These are phyloP conservation scores for Drepanosiphum platanoidis DNA, from an alignment of 2,888 invertebrate species.

Conservation along the genomic window DNA sequence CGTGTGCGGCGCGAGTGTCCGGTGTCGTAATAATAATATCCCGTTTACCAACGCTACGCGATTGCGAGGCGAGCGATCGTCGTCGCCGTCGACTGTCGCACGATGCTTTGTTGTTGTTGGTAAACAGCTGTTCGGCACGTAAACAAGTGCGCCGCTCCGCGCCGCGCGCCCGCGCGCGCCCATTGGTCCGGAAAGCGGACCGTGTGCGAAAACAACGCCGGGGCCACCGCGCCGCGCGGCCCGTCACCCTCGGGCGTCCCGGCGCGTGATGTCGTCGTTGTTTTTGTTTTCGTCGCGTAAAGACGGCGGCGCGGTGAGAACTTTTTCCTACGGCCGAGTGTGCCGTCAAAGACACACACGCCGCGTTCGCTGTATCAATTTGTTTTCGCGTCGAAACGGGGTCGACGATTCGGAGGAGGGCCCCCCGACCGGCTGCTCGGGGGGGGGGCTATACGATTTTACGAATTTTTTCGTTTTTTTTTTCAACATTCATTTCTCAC, in stretches of 20 bases:
- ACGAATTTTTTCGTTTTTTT: too few species aligned
- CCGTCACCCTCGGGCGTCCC: too few species aligned
- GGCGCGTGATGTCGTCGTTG: neutral
- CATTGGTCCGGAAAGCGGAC: neutral
- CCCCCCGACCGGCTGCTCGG: too few species aligned
- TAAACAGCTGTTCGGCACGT: slow-evolving; percentile 53
- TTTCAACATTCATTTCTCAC: too few species aligned
- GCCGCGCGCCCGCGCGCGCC: neutral
- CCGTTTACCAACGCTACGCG: too few species aligned
- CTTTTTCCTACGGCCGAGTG: neutral
- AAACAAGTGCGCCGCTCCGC: slow-evolving; percentile 51
- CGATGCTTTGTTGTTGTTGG: slow-evolving; percentile 55
- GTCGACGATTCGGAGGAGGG: too few species aligned
- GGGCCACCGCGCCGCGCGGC: neutral
- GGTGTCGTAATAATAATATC: too few species aligned
- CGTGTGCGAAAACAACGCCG: neutral
- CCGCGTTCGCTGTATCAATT: too few species aligned
- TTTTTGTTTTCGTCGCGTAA: neutral
- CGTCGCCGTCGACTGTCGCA: slow-evolving; percentile 22
- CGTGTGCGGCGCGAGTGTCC: neutral
- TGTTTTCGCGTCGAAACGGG: too few species aligned
- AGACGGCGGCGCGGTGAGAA: neutral
- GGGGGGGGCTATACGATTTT: too few species aligned
- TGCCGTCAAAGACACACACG: too few species aligned
- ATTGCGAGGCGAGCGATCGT: neutral